phyloP scores from a whole-genome alignment of 2,888 invertebrate species.

The Chironomus tentans region DNA sequence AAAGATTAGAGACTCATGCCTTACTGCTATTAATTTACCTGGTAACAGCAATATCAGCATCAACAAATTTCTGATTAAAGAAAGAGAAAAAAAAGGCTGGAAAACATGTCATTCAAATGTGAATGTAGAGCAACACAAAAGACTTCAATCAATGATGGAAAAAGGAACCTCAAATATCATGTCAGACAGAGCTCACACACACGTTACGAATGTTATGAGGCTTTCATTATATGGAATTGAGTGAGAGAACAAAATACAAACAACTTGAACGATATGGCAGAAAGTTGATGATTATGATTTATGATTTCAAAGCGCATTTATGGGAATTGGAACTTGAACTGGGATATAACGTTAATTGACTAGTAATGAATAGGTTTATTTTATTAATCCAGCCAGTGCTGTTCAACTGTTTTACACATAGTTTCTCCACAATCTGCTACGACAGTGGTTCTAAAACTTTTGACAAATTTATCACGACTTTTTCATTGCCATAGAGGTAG shows the following conservation, averaged over 20 bases:
- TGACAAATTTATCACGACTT: no score
- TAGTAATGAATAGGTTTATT: no score
- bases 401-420: no score
- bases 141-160: slow-evolving; percentile 23
- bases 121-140: slow-evolving; percentile 2
- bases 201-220: not conserved
- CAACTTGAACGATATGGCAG: not conserved
- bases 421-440: no score
- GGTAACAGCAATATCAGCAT: not conserved
- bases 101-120: not conserved
- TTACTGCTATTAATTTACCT: not conserved
- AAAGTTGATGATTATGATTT: not conserved
- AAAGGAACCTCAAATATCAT: slow-evolving; percentile 22
- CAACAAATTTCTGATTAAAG: no score
- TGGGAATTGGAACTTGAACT: no score
- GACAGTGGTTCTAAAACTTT: no score
- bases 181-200: not conserved
- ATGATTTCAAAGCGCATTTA: not conserved
- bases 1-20: not conserved
- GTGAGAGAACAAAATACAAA: slow-evolving; percentile 2
- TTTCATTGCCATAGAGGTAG: no score
- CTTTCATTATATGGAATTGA: not conserved
- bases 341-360: no score
- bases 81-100: not conserved
- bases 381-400: no score